These are phyloP conservation scores for Battus philenor DNA, from an alignment of 1,140 invertebrate genomes.

Conservation along the genomic window DNA sequence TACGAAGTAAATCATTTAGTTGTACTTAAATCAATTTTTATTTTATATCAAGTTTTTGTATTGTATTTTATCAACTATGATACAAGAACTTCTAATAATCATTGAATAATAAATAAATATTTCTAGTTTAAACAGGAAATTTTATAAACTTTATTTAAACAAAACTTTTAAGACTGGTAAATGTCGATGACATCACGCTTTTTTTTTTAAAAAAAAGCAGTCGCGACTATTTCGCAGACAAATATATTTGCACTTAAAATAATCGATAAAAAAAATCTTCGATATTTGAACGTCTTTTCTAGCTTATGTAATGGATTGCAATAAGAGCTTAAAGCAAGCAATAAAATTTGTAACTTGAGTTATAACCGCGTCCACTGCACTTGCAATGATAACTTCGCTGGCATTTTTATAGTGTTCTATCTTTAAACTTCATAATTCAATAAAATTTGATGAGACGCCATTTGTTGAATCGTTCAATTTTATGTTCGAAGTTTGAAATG, in stretches of 20 bases:
- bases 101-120: background rate
- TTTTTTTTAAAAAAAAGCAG: too few relatives aligned
- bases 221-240: background rate
- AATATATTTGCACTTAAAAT: background rate
- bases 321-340: conserved; percentile 10
- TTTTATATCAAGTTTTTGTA: too few relatives aligned
- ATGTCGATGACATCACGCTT: too few relatives aligned
- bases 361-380: conserved; percentile 4
- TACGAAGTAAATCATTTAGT: too few relatives aligned
- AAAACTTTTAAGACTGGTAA: too few relatives aligned
- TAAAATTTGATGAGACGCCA: conserved; percentile 6
- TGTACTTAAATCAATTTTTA: too few relatives aligned
- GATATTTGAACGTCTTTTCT: background rate
- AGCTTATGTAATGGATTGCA: background rate
- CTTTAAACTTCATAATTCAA: conserved; percentile 14
- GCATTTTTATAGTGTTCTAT: conserved; percentile 12
- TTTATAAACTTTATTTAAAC: too few relatives aligned
- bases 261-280: background rate
- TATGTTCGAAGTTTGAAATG: too few relatives aligned
- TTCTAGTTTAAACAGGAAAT: too few relatives aligned
- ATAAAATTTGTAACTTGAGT: conserved; percentile 12
- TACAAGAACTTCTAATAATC: too few relatives aligned
- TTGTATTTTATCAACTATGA: too few relatives aligned
- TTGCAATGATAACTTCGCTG: conserved; percentile 9
- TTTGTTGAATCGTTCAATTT: conserved; percentile 4